phyloP scores from a whole-genome alignment of 2,888 invertebrate species.

The Crioceris asparagi region DNA sequence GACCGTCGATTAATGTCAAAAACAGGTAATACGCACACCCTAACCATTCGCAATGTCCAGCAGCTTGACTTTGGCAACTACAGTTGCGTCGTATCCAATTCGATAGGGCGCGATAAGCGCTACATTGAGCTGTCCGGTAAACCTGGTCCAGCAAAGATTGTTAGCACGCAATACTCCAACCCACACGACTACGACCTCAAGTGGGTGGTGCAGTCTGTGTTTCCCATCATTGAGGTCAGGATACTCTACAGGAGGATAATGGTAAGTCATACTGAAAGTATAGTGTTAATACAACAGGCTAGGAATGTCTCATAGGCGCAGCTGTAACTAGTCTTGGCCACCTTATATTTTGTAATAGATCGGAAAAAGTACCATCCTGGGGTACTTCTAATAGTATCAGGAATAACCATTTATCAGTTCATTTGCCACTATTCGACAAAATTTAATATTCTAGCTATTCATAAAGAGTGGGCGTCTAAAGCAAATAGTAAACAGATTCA shows the following conservation, averaged over 20 bases:
- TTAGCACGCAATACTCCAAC: conserved; percentile 49
- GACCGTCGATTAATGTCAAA: conserved; percentile 51
- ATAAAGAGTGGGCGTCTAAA: too few relatives aligned
- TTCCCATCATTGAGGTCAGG: conserved; percentile 51
- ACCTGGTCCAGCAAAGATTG: conserved; percentile 52
- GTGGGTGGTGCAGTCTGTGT: conserved; percentile 57
- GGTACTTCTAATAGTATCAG: too few relatives aligned
- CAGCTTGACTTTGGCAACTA: conserved; percentile 54
- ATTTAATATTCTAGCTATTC: too few relatives aligned
- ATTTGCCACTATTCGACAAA: too few relatives aligned
- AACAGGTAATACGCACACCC: conserved; percentile 46
- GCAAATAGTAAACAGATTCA: too few relatives aligned
- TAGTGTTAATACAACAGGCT: too few relatives aligned
- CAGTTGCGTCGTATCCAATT: conserved; percentile 36
- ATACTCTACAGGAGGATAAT: conserved; percentile 51
- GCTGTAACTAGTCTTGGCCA: too few relatives aligned
- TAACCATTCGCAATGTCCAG: conserved; percentile 49
- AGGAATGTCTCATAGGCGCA: too few relatives aligned
- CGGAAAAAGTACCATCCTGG: too few relatives aligned
- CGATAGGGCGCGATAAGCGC: conserved; percentile 36
- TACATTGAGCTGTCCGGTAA: conserved; percentile 54
- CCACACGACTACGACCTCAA: conserved; percentile 53
- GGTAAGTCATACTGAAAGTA: conserved; percentile 42
- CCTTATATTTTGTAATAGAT: too few relatives aligned
- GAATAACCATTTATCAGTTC: too few relatives aligned